These are phyloP conservation scores for Sphyrna mokarran DNA, from an alignment of 2,113 vertebrate genomes.

Conservation along the genomic window DNA sequence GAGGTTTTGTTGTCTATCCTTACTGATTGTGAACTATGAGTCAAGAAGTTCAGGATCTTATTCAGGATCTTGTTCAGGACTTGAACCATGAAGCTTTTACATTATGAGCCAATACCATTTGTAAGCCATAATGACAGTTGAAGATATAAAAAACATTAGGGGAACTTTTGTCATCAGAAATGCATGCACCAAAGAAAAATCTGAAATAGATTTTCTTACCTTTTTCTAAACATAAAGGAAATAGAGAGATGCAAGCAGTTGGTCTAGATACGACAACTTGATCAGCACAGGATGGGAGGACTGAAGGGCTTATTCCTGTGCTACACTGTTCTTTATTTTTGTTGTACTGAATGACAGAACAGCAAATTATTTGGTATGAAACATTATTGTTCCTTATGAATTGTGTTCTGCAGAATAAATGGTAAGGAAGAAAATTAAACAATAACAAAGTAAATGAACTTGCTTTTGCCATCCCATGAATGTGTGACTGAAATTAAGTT, in stretches of 20 bases:
- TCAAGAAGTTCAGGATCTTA: no score
- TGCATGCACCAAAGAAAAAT: background rate
- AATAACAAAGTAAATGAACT: background rate
- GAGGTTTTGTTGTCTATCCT: no score
- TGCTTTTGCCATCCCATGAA: background rate
- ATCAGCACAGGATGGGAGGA: no score
- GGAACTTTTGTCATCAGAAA: background rate
- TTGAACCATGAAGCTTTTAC: background rate
- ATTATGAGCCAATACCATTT: background rate
- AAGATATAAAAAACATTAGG: background rate
- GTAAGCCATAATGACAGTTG: background rate
- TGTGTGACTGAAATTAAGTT: background rate
- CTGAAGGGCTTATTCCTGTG: no score
- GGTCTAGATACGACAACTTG: no score
- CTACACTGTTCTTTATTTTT: background rate
- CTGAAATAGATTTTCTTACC: background rate
- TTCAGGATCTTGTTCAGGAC: no score
- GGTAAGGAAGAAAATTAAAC: background rate
- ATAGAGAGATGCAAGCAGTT: no score
- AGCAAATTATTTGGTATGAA: background rate
- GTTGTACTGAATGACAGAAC: background rate
- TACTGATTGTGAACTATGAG: no score
- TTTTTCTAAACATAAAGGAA: background rate
- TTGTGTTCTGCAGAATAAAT: background rate
- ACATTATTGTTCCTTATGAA: background rate